phyloP scores from a whole-genome alignment of 2,113 vertebrate genomes.

The Ovis aries region ARS-UI_Ramb_v3.0 NC_056057.1:30628501-30629000 shows the following conservation, averaged over 20 bases:
- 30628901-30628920: background rate
- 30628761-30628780: background rate
- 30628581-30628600: background rate
- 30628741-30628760: background rate
- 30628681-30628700: background rate
- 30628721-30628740: background rate
- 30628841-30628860: background rate
- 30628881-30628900: background rate
- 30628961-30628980: background rate
- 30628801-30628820: background rate
- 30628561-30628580: background rate
- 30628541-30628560: background rate
- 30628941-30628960: background rate
- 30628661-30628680: background rate
- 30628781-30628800: background rate
- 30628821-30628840: background rate
- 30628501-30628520: background rate
- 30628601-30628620: background rate
- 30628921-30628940: background rate
- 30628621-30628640: background rate
- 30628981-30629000: background rate
- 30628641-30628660: background rate
- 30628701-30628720: background rate
- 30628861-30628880: background rate
- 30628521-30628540: background rate